Evolutionary conservation across 2,113 vertebrate genomes (phyloP).

Genomic region (Rhinoptilus africanus): DNA sequence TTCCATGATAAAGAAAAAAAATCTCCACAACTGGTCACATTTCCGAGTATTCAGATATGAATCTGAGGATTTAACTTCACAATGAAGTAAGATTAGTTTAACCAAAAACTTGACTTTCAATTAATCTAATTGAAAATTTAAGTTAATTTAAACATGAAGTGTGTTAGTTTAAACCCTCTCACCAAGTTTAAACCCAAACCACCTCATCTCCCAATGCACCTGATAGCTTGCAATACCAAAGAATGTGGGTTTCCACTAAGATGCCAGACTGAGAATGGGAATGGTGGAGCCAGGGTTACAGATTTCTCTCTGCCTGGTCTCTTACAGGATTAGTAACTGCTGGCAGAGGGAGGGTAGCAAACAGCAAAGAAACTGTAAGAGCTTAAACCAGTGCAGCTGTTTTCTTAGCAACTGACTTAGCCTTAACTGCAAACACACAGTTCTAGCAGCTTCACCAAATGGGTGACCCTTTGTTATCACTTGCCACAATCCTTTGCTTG

Average conservation of each 20-base stretch:
- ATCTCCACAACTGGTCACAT: neutral
- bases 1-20: neutral
- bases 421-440: neutral
- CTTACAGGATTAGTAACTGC: neutral
- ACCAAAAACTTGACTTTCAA: neutral
- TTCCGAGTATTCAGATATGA: neutral
- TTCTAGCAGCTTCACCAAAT: neutral
- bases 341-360: neutral
- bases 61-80: neutral
- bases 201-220: neutral
- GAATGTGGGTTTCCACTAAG: rapidly evolving
- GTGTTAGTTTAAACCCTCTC: neutral
- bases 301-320: neutral
- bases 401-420: neutral
- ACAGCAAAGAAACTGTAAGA: neutral
- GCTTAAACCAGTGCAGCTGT: neutral
- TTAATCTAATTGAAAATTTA: neutral
- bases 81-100: neutral
- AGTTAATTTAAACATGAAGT: neutral
- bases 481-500: neutral
- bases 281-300: neutral
- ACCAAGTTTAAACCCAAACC: neutral
- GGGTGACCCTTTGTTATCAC: neutral
- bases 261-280: neutral
- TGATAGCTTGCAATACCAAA: neutral